Evolutionary conservation across 1,140 invertebrate genomes (phyloP), one percentile per base, ranked within the genome.

Genomic region (Aphidius gifuensis): DNA sequence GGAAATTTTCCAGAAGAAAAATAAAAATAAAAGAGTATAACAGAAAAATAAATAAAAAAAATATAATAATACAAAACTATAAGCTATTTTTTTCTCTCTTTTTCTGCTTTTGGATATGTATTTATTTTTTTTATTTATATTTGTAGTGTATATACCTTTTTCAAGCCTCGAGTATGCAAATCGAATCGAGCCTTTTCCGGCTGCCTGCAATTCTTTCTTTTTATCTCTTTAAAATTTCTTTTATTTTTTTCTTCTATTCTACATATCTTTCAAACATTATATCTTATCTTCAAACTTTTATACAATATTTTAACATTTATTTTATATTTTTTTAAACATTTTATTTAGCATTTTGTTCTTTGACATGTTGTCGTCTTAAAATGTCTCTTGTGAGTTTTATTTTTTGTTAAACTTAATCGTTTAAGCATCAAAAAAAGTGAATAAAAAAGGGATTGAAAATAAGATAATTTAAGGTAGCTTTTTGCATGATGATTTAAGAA

Each of bases 131-230:
- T 16, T 47, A 46, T 59, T 59, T 59, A 45, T 59, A 23, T 23
- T 59, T 59, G 39, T 59, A 46, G 46, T 45, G 16, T 57, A 9
- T 47, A 43, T 39, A 32, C 47, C 49, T 32, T 42, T 46, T 59
- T 56, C 47, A 53, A 42, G 46, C 38, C 11, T 49, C 39, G 46
- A 62, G 50, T 56, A 56, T 55, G 46, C 39, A 49, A 49, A 62
- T 56, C 61, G 51, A 62, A 50, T 62, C 61, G 61, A 55, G 51
- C 53, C 51, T 55, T 40, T 49, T 55, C 47, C 58, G 58, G 23
- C 46, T 59, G 23, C 46, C 53, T 62, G 43, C 45, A 57, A 50
- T 60, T 60, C 53, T 50, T 60, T 61, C 44, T 16, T 44, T 54
- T 53, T 16, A 8, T 46, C 40, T 38, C 32, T 16, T 32, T 42